Percentiles rank a stretch among this genome's conserved stretches.
phyloP scores from a whole-genome alignment of 1,140 invertebrate genomes.

The Gonatopus flavifemur region DNA sequence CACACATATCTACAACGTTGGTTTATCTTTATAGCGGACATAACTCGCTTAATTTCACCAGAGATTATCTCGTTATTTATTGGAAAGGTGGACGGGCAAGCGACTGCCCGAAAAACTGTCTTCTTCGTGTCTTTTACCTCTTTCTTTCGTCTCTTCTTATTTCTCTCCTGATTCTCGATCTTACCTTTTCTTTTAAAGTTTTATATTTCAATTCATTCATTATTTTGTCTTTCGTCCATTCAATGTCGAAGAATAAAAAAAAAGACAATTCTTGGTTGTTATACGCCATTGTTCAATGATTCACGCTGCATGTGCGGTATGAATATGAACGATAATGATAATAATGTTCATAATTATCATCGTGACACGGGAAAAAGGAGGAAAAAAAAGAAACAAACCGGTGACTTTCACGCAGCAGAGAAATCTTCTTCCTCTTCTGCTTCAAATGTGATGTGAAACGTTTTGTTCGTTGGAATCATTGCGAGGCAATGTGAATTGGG shows the following conservation, averaged over 20 bases:
- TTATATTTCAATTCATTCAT: too few species aligned
- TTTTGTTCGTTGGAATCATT: too few species aligned
- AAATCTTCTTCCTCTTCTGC: slow-evolving; percentile 9
- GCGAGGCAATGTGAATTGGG: too few species aligned
- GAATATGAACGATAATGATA: too few species aligned
- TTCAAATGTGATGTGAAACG: background rate
- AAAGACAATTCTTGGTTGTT: too few species aligned
- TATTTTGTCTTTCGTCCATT: too few species aligned
- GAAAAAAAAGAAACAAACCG: background rate
- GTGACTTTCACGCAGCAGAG: slow-evolving; percentile 11
- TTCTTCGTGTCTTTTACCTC: background rate
- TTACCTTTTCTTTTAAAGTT: too few species aligned
- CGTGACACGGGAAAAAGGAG: too few species aligned
- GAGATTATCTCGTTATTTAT: slow-evolving; percentile 59
- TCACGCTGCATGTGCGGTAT: slow-evolving; percentile 13
- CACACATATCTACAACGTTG: slow-evolving; percentile 19
- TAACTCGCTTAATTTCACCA: slow-evolving; percentile 56
- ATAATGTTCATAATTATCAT: too few species aligned
- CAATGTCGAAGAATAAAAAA: too few species aligned
- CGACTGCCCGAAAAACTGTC: slow-evolving; percentile 28
- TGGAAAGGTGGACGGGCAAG: slow-evolving; percentile 43
- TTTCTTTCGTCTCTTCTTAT: background rate
- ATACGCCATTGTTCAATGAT: slow-evolving; percentile 13
- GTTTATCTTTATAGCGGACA: slow-evolving; percentile 52
- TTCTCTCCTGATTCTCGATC: too few species aligned